Evolutionary conservation across 2,797 vertebrate species (phyloP).

Genomic region (Mormyrus hasselquistii): DNA sequence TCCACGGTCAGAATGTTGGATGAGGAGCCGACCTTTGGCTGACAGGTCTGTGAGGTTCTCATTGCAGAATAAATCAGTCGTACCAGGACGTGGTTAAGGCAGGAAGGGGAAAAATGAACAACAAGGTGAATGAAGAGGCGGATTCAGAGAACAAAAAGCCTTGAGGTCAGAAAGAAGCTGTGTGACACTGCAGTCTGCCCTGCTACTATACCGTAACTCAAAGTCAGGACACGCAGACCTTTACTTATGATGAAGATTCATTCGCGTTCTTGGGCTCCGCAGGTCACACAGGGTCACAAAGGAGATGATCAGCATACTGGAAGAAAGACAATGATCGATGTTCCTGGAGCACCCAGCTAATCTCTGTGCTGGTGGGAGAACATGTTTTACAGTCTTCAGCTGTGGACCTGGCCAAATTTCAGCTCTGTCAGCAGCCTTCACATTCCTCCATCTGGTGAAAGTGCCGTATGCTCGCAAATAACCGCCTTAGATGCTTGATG

Average conservation of each 20-base stretch:
- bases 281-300: slow-evolving; percentile 4
- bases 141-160: background rate
- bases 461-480: slow-evolving; percentile 20
- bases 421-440: slow-evolving; percentile 51
- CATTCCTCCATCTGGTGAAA: slow-evolving; percentile 46
- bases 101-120: background rate
- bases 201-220: background rate
- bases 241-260: background rate
- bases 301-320: background rate
- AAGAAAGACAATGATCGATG: slow-evolving; percentile 20
- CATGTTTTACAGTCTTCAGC: slow-evolving; percentile 45
- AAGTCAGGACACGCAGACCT: background rate
- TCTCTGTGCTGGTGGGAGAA: slow-evolving; percentile 16
- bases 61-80: slow-evolving; percentile 26
- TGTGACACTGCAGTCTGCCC: background rate
- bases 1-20: background rate
- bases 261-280: background rate
- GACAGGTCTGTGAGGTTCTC: slow-evolving; percentile 29
- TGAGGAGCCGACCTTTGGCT: slow-evolving; percentile 12
- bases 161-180: background rate
- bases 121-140: background rate
- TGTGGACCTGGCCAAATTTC: slow-evolving; percentile 43
- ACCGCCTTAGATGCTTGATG: slow-evolving; percentile 2
- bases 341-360: slow-evolving; percentile 9
- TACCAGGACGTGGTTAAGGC: background rate